Conservation (phyloP, 2,797 vertebrate species). For the Rhincodon typus region DNA sequence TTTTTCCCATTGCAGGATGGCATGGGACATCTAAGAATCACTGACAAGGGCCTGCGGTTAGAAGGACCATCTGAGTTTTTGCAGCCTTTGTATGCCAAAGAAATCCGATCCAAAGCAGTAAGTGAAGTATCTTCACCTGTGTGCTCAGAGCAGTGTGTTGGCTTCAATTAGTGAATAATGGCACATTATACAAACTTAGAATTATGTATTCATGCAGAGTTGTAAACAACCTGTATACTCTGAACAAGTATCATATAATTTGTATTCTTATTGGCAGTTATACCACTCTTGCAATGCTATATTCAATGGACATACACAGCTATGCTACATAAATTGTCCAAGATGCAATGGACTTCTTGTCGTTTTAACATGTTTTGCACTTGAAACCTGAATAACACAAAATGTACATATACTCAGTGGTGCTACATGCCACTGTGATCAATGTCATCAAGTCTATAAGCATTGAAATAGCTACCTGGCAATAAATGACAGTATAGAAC, state of each 20-base stretch:
- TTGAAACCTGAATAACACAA: background rate
- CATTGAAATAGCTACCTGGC: constrained; percentile 1
- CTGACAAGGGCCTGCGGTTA: constrained; percentile 88
- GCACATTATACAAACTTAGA: background rate
- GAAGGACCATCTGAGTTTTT: constrained; percentile 97
- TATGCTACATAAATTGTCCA: background rate
- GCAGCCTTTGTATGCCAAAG: constrained; percentile 98
- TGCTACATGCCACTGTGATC: background rate
- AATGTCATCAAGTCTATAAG: background rate
- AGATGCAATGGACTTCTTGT: background rate
- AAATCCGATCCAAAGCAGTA: constrained; percentile 95
- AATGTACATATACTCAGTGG: background rate
- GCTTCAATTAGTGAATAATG: background rate
- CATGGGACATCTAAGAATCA: constrained; percentile 96
- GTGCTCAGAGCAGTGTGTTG: background rate
- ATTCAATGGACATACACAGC: background rate
- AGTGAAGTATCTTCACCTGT: constrained; percentile 52
- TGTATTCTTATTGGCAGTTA: background rate
- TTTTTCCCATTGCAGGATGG: constrained; percentile 73
- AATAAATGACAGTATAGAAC: background rate
- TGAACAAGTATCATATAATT: background rate
- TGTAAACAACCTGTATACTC: background rate
- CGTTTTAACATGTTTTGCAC: background rate
- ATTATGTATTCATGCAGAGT: background rate
- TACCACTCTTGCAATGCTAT: background rate